These are phyloP conservation scores for Varanus komodoensis DNA, from an alignment of 2,113 vertebrate species.

Conservation along the genomic window DNA sequence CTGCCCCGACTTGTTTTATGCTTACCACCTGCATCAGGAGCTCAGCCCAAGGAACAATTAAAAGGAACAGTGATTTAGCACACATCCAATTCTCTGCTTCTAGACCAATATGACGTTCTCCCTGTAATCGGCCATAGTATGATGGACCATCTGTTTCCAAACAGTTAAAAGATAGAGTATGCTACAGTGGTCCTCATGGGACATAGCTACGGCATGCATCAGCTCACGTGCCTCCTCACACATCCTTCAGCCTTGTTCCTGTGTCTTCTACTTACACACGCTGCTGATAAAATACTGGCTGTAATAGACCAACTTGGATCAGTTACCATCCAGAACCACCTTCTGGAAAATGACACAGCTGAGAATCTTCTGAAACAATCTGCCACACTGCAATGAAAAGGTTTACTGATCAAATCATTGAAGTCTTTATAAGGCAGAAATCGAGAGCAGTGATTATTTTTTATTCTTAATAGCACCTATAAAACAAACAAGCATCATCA, in stretches of 20 bases:
- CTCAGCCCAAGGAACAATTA: too few species aligned
- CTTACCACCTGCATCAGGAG: too few species aligned
- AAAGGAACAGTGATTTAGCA: too few species aligned
- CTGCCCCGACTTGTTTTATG: too few species aligned
- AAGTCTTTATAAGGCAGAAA: not conserved
- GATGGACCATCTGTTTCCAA: too few species aligned
- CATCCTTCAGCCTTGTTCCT: not conserved
- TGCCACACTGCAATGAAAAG: not conserved
- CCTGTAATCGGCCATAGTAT: too few species aligned
- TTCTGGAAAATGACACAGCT: not conserved
- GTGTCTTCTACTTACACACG: not conserved
- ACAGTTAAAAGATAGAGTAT: too few species aligned
- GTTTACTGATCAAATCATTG: not conserved
- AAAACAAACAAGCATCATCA: not conserved
- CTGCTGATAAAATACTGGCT: not conserved
- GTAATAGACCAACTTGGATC: not conserved
- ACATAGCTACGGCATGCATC: too few species aligned
- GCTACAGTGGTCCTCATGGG: too few species aligned
- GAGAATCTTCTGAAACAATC: not conserved
- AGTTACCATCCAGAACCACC: not conserved
- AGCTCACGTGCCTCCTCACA: too few species aligned
- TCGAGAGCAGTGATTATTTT: not conserved
- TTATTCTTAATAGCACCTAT: not conserved
- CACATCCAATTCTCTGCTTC: too few species aligned
- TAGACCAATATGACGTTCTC: too few species aligned